phyloP scores from a whole-genome alignment of 1,140 invertebrate genomes.

The Diabrotica virgifera region DNA sequence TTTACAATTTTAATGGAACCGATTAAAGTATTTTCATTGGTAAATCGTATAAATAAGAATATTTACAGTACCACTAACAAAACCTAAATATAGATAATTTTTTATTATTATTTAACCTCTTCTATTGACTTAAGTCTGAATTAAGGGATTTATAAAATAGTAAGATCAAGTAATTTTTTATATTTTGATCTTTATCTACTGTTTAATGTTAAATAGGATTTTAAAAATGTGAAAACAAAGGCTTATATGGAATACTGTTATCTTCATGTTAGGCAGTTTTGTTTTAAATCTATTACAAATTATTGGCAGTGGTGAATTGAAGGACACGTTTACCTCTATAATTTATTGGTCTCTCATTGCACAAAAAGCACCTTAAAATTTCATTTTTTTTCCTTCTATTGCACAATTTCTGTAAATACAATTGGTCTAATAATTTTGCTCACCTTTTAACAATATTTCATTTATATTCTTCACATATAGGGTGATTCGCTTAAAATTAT shows the following conservation, averaged over 20 bases:
- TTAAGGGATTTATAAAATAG: too few species aligned
- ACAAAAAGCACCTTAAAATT: slow-evolving; percentile 14
- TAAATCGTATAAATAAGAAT: too few species aligned
- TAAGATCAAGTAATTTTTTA: too few species aligned
- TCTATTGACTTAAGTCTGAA: too few species aligned
- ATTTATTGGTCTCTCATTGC: slow-evolving; percentile 21
- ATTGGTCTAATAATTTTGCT: background rate
- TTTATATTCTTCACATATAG: too few species aligned
- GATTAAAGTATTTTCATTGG: too few species aligned
- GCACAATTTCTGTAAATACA: background rate
- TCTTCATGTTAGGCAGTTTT: background rate
- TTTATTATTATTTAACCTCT: too few species aligned
- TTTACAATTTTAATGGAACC: too few species aligned
- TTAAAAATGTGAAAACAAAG: background rate
- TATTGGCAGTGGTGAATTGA: slow-evolving; percentile 7
- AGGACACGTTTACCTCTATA: slow-evolving; percentile 17
- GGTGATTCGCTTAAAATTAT: too few species aligned
- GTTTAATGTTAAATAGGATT: background rate
- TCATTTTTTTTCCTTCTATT: background rate
- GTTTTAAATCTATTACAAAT: background rate
- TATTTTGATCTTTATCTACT: too few species aligned
- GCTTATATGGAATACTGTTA: background rate
- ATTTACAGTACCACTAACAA: too few species aligned
- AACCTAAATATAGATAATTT: too few species aligned
- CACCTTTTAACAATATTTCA: background rate